These are phyloP conservation scores for Parnassius orleans DNA, from an alignment of 2,888 invertebrate species.

Conservation along the genomic window DNA sequence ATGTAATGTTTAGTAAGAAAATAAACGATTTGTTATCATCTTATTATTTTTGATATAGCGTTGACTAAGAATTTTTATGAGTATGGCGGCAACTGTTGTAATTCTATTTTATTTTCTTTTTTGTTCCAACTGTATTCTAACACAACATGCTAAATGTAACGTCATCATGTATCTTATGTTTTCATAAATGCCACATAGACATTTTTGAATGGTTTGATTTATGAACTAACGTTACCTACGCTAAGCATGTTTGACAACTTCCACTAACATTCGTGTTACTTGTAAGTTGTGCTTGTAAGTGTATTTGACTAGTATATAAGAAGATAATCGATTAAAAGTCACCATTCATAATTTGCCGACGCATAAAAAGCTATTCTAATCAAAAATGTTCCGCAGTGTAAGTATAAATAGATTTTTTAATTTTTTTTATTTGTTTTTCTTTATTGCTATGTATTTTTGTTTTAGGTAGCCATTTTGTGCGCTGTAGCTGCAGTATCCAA, in stretches of 20 bases:
- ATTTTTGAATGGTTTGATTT: neutral
- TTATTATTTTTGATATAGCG: too few species aligned
- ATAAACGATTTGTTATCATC: too few species aligned
- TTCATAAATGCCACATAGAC: neutral
- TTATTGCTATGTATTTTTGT: too few species aligned
- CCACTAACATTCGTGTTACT: constrained; percentile 30
- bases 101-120: too few species aligned
- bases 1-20: too few species aligned
- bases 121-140: too few species aligned
- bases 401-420: neutral
- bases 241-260: constrained; percentile 37
- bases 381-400: neutral
- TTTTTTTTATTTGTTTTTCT: too few species aligned
- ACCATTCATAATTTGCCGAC: neutral
- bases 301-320: neutral
- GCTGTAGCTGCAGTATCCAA: constrained; percentile 43
- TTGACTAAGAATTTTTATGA: too few species aligned
- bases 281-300: neutral
- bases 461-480: constrained; percentile 33
- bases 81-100: too few species aligned
- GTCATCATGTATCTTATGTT: too few species aligned
- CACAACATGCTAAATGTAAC: too few species aligned
- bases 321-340: neutral
- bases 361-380: neutral
- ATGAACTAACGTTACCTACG: neutral